Base-by-base conservation (phyloP, 2,113 vertebrate genomes). In the Columbina picui region DNA sequence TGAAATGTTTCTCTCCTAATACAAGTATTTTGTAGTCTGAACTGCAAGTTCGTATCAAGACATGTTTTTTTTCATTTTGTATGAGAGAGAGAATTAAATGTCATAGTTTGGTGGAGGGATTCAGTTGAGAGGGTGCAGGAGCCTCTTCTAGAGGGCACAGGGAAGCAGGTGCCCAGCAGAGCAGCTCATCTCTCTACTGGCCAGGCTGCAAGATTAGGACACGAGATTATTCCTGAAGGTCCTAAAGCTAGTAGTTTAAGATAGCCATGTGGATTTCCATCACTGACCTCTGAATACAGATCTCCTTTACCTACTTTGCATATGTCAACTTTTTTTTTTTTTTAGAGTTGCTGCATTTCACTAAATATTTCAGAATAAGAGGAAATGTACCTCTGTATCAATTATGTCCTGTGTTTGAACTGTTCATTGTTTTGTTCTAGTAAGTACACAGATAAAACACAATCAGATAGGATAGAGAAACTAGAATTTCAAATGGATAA, bases 321-420 rank as follows among this genome's bases (percentile, higher is more conserved):
- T 55, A 5, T 5, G 7, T 36, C 13, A 47, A 29, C 1, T 14
- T 45, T 39, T 25, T 68, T 76, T 53, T 49, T 25, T 50, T 43
- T 49, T n/a, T 26, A 41, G 36, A 74, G 7, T 12, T 56, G 16
- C 55, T 87, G 22, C 26, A 39, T 80, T 34, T 64, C 15, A 17
- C 56, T 57, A 25, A 38, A 27, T 43, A 34, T 53, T 74, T 82
- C 30, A 38, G 57, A 39, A 20, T 5, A 20, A 90, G 34, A 39
- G 23, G 43, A 73, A 69, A 53, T 45, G 23, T 3, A 25, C 6
- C 6, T 59, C 34, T 41, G 7, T 15, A 50, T 41, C 19, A 50
- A 0, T 5, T 21, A 4, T 45, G 13, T 50, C 10, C 27, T 19
- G 0, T 4, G 22, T 56, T 32, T 43, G 45, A 77, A 7, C 29